Percentiles rank a stretch among this genome's conserved stretches.
Conservation (phyloP, 2,113 vertebrate genomes). For the Asarcornis scutulata region DNA sequence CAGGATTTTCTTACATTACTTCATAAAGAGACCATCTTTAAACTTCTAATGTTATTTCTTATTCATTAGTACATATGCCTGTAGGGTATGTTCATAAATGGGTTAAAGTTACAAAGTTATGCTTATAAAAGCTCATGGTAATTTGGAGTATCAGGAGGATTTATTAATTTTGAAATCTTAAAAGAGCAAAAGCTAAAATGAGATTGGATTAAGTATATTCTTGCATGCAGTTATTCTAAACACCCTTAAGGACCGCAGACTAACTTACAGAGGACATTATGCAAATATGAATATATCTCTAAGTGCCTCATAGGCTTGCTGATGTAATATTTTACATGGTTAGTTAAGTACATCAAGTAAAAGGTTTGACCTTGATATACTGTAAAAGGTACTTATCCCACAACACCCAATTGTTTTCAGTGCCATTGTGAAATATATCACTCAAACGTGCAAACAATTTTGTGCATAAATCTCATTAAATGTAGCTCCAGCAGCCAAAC, state of each 20-base stretch:
- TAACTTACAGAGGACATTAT: constrained; percentile 99
- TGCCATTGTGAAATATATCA: constrained; percentile 58
- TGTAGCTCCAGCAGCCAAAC: constrained; percentile 51
- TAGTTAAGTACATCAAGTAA: constrained; percentile 87
- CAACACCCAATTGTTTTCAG: constrained; percentile 75
- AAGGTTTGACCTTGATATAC: constrained; percentile 85
- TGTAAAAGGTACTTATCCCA: constrained; percentile 83
- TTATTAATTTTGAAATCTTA: constrained; percentile 99
- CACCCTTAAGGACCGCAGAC: constrained; percentile 94
- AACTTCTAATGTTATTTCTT: constrained; percentile 99
- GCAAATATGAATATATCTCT: constrained; percentile 91
- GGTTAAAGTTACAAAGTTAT: constrained; percentile 99
- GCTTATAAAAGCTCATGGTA: constrained; percentile 95
- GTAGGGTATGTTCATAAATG: constrained; percentile 96
- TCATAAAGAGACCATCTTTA: constrained; percentile 99
- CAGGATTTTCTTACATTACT: constrained; percentile 99
- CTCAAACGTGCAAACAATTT: constrained; percentile 55
- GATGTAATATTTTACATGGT: constrained; percentile 88
- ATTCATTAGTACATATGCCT: constrained; percentile 99
- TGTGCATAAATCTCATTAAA: constrained; percentile 63
- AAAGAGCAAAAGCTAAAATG: constrained; percentile 94
- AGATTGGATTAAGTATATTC: constrained; percentile 99
- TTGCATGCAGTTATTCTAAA: constrained; percentile 97
- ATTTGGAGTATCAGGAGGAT: constrained; percentile 94
- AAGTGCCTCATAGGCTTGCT: constrained; percentile 87